These are phyloP conservation scores for Agrotis puta DNA, from an alignment of 2,888 invertebrate genomes.

Conservation along the genomic window DNA sequence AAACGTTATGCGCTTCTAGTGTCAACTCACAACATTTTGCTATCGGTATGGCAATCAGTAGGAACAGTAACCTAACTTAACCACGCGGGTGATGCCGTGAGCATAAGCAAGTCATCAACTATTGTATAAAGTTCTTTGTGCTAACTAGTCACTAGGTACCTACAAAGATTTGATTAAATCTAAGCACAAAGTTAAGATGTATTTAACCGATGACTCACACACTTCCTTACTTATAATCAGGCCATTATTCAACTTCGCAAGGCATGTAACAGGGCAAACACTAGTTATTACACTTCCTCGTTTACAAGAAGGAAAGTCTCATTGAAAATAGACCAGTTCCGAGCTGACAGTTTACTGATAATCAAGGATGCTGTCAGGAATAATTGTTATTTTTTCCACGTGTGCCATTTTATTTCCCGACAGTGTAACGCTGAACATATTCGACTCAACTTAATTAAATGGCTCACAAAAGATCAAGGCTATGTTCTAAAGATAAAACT, in stretches of 20 bases:
- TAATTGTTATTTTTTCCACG: constrained; percentile 63
- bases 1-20: no score
- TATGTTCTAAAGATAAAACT: constrained; percentile 82
- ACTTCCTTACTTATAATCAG: constrained; percentile 52
- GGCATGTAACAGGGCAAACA: constrained; percentile 33
- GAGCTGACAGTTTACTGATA: constrained; percentile 44
- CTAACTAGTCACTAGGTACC: constrained; percentile 1
- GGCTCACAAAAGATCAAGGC: constrained; percentile 88
- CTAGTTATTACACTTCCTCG: constrained; percentile 51
- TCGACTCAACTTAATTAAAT: constrained; percentile 83
- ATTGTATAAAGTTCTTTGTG: neutral
- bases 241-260: constrained; percentile 44
- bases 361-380: constrained; percentile 48
- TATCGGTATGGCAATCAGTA: no score
- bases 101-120: no score
- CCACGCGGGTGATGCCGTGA: no score
- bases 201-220: constrained; percentile 38
- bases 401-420: constrained; percentile 68
- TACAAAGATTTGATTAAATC: constrained; percentile 15
- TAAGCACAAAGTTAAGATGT: constrained; percentile 39
- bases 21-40: no score
- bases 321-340: constrained; percentile 42
- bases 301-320: constrained; percentile 55
- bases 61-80: no score
- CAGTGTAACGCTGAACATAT: constrained; percentile 64